Conservation (phyloP, 1,140 invertebrate genomes). For the Pseudomyrmex sp. region DNA sequence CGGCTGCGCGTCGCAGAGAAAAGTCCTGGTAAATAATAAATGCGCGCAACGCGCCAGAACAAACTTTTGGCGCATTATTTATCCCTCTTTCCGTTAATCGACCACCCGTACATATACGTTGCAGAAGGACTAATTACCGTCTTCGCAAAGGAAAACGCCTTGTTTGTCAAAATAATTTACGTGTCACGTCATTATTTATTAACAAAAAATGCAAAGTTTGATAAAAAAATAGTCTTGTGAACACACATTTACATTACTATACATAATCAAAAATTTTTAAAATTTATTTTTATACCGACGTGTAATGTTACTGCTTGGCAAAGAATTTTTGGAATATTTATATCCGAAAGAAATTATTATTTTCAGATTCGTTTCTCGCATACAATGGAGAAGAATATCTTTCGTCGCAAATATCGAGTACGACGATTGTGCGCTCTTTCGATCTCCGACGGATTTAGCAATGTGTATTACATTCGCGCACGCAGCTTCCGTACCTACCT, state of each 20-base stretch:
- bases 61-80: slow-evolving; percentile 58
- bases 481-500: slow-evolving; percentile 29
- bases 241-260: no score
- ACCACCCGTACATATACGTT: slow-evolving; percentile 1
- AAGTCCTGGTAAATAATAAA: slow-evolving; percentile 65
- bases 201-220: no score
- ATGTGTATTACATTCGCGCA: slow-evolving; percentile 48
- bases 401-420: not conserved
- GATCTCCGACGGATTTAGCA: not conserved
- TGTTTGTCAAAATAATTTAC: not conserved
- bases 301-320: no score
- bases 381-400: not conserved
- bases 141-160: not conserved
- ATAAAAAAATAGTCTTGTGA: no score
- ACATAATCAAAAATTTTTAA: no score
- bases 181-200: not conserved
- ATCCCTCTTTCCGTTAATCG: slow-evolving; percentile 43
- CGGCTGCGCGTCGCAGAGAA: slow-evolving; percentile 44
- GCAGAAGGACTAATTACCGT: slow-evolving; percentile 29
- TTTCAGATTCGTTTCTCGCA: not conserved
- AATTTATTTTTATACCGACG: no score
- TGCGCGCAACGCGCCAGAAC: slow-evolving; percentile 14
- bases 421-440: not conserved
- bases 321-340: not conserved
- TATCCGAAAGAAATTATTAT: not conserved